Percentiles rank a stretch among this genome's conserved stretches.
Conservation (phyloP, 2,797 vertebrate genomes). For the Phoxinus dragarum region DNA sequence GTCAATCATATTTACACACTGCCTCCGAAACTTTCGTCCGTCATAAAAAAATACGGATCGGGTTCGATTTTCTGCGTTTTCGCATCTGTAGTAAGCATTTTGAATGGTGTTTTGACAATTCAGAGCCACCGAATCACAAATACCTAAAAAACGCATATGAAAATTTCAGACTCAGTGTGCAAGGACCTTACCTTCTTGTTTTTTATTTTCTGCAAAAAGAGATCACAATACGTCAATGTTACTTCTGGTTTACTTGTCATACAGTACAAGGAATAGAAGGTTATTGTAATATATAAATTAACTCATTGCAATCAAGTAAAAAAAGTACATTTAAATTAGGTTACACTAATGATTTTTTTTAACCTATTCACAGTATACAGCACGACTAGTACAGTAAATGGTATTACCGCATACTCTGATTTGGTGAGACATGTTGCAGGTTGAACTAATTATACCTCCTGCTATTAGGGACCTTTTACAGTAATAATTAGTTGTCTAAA, state of each 20-base stretch:
- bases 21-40: too few relatives aligned
- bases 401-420: conserved; percentile 1
- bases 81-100: too few relatives aligned
- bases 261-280: not conserved
- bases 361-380: not conserved
- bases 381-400: not conserved
- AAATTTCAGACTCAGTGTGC: too few relatives aligned
- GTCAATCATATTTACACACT: too few relatives aligned
- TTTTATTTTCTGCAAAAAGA: too few relatives aligned
- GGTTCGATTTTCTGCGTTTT: too few relatives aligned
- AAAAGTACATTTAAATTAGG: not conserved
- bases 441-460: conserved; percentile 69
- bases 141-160: too few relatives aligned
- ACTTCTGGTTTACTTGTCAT: not conserved
- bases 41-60: too few relatives aligned
- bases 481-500: conserved; percentile 69
- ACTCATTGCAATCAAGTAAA: not conserved
- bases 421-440: conserved; percentile 57
- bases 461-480: conserved; percentile 60
- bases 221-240: not conserved
- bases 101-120: too few relatives aligned
- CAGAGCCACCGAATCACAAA: too few relatives aligned
- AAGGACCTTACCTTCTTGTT: too few relatives aligned
- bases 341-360: not conserved
- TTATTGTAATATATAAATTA: not conserved